Evolutionary conservation across 2,888 invertebrate genomes (phyloP), one percentile per base, ranked within the genome.

Genomic region (Xanthorhoe spadicearia): DNA sequence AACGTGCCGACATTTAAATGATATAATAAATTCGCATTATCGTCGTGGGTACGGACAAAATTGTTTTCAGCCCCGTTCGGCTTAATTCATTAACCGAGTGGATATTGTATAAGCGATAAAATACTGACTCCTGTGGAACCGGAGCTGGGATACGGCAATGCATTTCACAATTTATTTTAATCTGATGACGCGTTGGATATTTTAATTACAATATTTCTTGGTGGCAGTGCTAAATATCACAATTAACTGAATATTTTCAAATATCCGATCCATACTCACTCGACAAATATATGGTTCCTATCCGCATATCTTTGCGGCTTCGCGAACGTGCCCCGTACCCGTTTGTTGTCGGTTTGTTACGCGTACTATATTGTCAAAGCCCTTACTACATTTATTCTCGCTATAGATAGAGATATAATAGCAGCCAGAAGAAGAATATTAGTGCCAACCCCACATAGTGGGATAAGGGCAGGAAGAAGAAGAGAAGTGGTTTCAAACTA

Each of bases 21-120:
- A 90, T 89, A 90, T 86, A 88, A 89, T 91, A 90, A 90, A 90
- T 90, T 87, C 79, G 82, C 80, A 89, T 90, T 89, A 90, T 87
- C 90, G 80, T 84, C 80, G 80, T 81, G 74, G 38, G 83, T 78
- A 78, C 83, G 81, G 81, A 83, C 86, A 80, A 88, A 89, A 90
- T 90, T 89, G 88, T 89, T 90, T 90, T 88, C 85, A 75, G 81
- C 74, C 82, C 78, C 82, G 79, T 79, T 73, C 78, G 83, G 83
- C 79, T 87, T 86, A 84, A 88, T 90, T 89, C 87, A 88, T 88
- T 89, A 88, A 86, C 85, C 78, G 70, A 73, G 75, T 81, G 83
- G 77, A 83, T 85, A 83, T 83, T 81, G 78, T 83, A 80, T 81
- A 83, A 70, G 76, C 78, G 74, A 78, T 79, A 79, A 83, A 74